phyloP scores from a whole-genome alignment of 2,113 vertebrate species.

The Synodontis membranacea region DNA sequence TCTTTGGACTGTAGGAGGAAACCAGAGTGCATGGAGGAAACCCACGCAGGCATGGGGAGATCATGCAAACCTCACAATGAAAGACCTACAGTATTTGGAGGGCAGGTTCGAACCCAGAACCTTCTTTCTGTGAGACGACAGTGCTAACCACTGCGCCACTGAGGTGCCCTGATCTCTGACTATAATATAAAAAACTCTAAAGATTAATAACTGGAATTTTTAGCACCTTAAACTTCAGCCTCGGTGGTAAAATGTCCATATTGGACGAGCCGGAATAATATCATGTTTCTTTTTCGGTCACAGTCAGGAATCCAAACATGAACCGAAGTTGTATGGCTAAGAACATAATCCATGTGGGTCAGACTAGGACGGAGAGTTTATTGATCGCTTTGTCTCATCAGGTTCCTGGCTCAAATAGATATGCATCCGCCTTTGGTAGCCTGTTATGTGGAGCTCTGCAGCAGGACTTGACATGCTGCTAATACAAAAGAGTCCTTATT shows the following conservation, averaged over 20 bases:
- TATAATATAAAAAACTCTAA: background rate
- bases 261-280: background rate
- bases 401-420: constrained; percentile 59
- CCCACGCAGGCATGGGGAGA: too few species aligned
- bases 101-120: too few species aligned
- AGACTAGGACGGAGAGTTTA: constrained; percentile 43
- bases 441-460: constrained; percentile 52
- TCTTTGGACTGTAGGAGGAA: too few species aligned
- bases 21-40: too few species aligned
- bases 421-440: constrained; percentile 53
- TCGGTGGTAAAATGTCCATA: background rate
- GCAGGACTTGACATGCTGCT: constrained; percentile 35
- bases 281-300: background rate
- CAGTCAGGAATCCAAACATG: background rate
- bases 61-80: too few species aligned
- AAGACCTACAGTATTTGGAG: too few species aligned
- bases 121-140: too few species aligned
- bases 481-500: constrained; percentile 16
- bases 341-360: background rate
- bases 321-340: background rate
- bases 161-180: too few species aligned
- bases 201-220: background rate
- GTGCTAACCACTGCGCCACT: too few species aligned
- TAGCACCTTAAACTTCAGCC: background rate
- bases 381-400: constrained; percentile 69